phyloP scores from a whole-genome alignment of 2,888 invertebrate genomes.

The Drosophila falleni region DNA sequence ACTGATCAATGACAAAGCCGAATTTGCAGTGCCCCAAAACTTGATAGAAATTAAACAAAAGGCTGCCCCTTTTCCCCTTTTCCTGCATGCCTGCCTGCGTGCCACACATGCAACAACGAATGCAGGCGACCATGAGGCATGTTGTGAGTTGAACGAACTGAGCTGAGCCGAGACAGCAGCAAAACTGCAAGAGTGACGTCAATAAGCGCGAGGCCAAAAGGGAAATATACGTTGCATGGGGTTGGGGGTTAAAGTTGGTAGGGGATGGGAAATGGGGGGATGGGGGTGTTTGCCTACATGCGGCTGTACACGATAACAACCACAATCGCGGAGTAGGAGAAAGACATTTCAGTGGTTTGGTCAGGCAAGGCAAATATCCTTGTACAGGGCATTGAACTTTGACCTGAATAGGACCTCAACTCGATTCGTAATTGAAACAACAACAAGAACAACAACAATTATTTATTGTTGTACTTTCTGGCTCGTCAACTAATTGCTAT shows the following conservation, averaged over 20 bases:
- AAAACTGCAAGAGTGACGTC: slow-evolving; percentile 78
- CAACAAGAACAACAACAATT: slow-evolving; percentile 67
- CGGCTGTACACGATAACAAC: slow-evolving; percentile 61
- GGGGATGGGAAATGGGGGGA: slow-evolving; percentile 18
- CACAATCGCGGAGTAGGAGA: background rate
- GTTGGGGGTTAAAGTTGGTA: slow-evolving; percentile 11
- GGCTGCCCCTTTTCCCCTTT: background rate
- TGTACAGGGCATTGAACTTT: slow-evolving; percentile 72
- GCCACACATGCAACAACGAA: slow-evolving; percentile 20
- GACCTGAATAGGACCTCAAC: slow-evolving; percentile 64
- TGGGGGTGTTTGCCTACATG: slow-evolving; percentile 64
- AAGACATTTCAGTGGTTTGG: slow-evolving; percentile 31
- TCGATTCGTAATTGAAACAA: slow-evolving; percentile 54
- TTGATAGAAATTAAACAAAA: slow-evolving; percentile 5
- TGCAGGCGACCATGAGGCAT: slow-evolving; percentile 74
- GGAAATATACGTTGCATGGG: slow-evolving; percentile 40
- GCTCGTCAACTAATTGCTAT: slow-evolving; percentile 57
- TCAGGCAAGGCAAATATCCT: slow-evolving; percentile 68
- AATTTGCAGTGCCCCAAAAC: slow-evolving; percentile 31
- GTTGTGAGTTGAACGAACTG: slow-evolving; percentile 51
- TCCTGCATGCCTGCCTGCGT: background rate
- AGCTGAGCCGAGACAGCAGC: slow-evolving; percentile 56
- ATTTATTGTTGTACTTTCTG: slow-evolving; percentile 55
- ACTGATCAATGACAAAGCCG: slow-evolving; percentile 34
- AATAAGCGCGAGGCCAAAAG: slow-evolving; percentile 80